Evolutionary conservation across 2,797 vertebrate species (phyloP), one percentile per base, ranked within the genome.

Genomic region (Halcyon badia): DNA sequence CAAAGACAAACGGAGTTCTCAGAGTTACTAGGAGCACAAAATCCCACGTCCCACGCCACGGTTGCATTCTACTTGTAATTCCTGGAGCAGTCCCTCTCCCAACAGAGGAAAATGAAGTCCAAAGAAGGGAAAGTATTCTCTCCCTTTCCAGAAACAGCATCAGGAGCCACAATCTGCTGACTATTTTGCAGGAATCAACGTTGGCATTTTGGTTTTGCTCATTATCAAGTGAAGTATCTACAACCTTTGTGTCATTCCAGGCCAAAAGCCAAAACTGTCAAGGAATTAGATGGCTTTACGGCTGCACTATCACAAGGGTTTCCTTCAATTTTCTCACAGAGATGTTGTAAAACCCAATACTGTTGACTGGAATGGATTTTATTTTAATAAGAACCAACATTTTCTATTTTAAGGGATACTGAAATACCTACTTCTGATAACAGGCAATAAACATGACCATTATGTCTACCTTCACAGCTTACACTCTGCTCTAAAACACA

Each of bases 221-320:
- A 84, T 87, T 49, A 72, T 16, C 52, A 83, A 44, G 0, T 24
- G 20, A 94, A 88, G 20, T 64, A 57, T 30, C 58, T 85, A 64
- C 39, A 62, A 65, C 14, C 20, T 82, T 25, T 79, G 54, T 28
- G 37, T 51, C 56, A 79, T n/a, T 69, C 30, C 2, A 1, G 44
- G 28, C 8, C 62, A 87, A 90, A 92, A 91, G 44, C 37, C 46
- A 89, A 93, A 94, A 57, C 1, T 68, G n/a, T 78, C 57, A 78
- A 93, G 60, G 54, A 65, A 84, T 86, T 22, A 90, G 12, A 57
- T 26, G 17, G 80, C 42, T 88, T 90, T 82, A 82, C 68, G 96
- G 54, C 35, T 83, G n/a, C 33, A 22, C 35, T 73, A 33, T 68
- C 62, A 87, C 33, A 77, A 89, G 20, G 14, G 21, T 44, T 95